Base-by-base conservation (phyloP, 1,140 invertebrate species). In the Apocrypta bakeri region DNA sequence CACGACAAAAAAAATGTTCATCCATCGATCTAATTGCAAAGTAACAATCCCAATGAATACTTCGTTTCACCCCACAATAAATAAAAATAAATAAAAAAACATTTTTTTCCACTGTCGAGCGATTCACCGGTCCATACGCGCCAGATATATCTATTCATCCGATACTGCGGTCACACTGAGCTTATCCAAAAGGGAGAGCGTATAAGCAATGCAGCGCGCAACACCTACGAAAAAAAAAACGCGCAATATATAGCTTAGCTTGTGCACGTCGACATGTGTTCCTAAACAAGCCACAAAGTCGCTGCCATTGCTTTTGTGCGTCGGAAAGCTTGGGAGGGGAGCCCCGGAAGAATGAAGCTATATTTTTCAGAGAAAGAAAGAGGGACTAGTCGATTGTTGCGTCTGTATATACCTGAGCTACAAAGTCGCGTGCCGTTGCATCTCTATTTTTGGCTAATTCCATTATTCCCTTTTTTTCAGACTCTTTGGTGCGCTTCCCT, bases 91-190 rank as follows among this genome's bases (percentile, higher is more conserved):
- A 56, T 17, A 56, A 56, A n/a, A n/a, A 56, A 21, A 56, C 21
- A n/a, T 3, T 56, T 56, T 56, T 56, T 56, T 17, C 79, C 12
- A 63, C 73, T 40, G 40, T 64, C n/a, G 33, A 37, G 25, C 33
- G 74, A 87, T 83, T 86, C 84, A 83, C 69, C 82, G 76, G 81
- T 56, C 84, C 80, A 82, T 82, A 74, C 72, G 77, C 40, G 83
- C 83, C 75, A 64, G 77, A 78, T 29, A 75, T 88, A 82, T 87
- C 86, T 85, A 87, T 88, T 89, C 88, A 89, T 89, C 88, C 84
- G 79, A 42, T 88, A 56, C n/a, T n/a, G 14, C 83, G 77, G 89
- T 87, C 87, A 88, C 87, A 86, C 86, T 84, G 82, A 9, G 56
- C 42, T 76, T 76, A 64, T 63, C 74, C 48, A 37, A 76, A 76